A percentile compares a stretch with the other conserved stretches of the same genome.
phyloP scores from a whole-genome alignment of 2,888 invertebrate genomes.

The Mimumesa dahlbomi region DNA sequence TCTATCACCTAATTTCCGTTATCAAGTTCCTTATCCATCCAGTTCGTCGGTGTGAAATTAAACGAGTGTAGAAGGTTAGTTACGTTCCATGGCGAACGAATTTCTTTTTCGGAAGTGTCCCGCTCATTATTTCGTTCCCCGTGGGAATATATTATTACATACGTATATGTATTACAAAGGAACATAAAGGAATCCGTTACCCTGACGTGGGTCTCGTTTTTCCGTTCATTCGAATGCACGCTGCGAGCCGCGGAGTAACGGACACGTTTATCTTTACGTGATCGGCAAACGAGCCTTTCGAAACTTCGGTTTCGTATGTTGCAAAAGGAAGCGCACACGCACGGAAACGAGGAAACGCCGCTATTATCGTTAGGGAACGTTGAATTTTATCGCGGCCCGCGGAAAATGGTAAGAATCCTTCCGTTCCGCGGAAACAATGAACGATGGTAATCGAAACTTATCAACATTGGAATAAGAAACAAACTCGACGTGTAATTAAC shows the following conservation, averaged over 20 bases:
- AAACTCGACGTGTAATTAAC: constrained; percentile 44
- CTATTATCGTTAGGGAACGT: not conserved
- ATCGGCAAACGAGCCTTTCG: constrained; percentile 46
- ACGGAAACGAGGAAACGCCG: constrained; percentile 11
- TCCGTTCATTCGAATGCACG: constrained; percentile 49
- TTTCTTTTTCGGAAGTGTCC: no score
- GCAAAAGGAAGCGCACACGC: constrained; percentile 33
- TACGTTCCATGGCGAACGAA: no score
- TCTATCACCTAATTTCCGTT: no score
- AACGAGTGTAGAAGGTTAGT: no score
- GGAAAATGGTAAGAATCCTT: no score
- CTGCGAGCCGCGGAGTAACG: constrained; percentile 39
- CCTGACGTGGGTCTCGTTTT: constrained; percentile 41
- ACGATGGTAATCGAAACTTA: constrained; percentile 45
- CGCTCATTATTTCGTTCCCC: not conserved
- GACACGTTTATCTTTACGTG: constrained; percentile 55
- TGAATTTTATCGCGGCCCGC: not conserved
- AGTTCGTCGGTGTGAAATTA: no score
- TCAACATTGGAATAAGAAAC: no score
- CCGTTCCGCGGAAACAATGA: constrained; percentile 32
- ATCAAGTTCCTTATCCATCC: no score
- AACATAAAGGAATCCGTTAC: constrained; percentile 34
- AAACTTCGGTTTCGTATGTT: constrained; percentile 40
- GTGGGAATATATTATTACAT: constrained; percentile 32
- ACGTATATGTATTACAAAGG: constrained; percentile 7